These are phyloP conservation scores for Corydoras sp. DNA, from an alignment of 2,113 vertebrate species.

Conservation along the genomic window DNA sequence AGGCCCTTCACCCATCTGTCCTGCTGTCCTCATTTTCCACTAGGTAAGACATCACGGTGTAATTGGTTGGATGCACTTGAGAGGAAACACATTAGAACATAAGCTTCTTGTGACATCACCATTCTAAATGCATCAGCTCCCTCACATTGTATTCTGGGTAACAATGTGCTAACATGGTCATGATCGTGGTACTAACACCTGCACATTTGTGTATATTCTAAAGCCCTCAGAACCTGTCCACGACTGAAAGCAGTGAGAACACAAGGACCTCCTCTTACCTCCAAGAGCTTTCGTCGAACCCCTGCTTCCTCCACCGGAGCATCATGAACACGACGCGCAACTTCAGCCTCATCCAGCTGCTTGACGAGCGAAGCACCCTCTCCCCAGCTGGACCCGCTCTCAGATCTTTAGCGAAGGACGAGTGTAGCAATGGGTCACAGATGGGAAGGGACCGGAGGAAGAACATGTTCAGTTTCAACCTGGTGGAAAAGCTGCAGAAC, in stretches of 20 bases:
- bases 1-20: constrained; percentile 67
- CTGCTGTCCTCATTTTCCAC: constrained; percentile 64
- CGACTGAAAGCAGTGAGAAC: constrained; percentile 71
- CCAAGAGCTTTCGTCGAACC: constrained; percentile 16
- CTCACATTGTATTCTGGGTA: background rate
- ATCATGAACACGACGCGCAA: constrained; percentile 28
- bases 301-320: constrained; percentile 19
- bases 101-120: background rate
- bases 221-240: constrained; percentile 73
- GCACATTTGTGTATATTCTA: background rate
- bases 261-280: constrained; percentile 45
- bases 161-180: background rate
- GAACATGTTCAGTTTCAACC: constrained; percentile 70
- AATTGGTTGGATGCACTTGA: background rate
- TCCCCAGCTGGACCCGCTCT: constrained; percentile 40
- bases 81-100: background rate
- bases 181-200: background rate
- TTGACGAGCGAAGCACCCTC: constrained; percentile 63
- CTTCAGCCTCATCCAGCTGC: constrained; percentile 59
- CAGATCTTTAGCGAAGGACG: constrained; percentile 6
- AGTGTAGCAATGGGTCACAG: background rate
- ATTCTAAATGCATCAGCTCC: background rate
- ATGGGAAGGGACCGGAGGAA: constrained; percentile 6
- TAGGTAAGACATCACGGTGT: constrained; percentile 64
- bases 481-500: constrained; percentile 71